Evolutionary conservation across 2,888 invertebrate species (phyloP), one percentile per base, ranked within the genome.

Genomic region (Microctonus hyperodae): DNA sequence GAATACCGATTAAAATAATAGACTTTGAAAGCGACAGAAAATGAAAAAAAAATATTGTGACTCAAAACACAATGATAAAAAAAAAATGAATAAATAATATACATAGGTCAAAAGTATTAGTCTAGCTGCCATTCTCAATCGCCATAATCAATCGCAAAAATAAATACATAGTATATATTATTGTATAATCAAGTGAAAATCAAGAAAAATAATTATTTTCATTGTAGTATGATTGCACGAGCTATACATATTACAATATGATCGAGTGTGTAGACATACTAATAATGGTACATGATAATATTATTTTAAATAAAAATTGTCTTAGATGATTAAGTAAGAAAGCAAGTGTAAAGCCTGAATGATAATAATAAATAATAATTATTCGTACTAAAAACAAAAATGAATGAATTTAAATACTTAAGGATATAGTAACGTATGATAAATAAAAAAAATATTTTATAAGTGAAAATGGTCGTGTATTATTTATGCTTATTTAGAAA

Each of bases 381-480:
- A 64, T 7, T n/a, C 44, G 44, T 44, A 44, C 44, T 74, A 72
- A 70, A 67, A 74, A 77, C 70, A 74, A 74, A 70, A 74, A 76
- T 5, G 70, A 73, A 74, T 80, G 78, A 76, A 78, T 75, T 68
- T 68, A 61, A 69, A 62, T 53, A 70, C 67, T 70, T 20, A 53
- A 51, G 44, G 60, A 68, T 64, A 50, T 64, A 50, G 61, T 28
- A 16, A 70, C 67, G 60, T 70, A 69, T 59, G 59, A 67, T 31
- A 70, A 65, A 72, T 65, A 73, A 76, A 79, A n/a, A 76, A 77
- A 76, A 81, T 81, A 83, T 82, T 83, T 82, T 83, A 76, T 80
- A 81, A 81, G 78, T 78, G 77, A 81, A 79, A 78, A 76, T 76
- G 76, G 78, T 79, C 73, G 74, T 83, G 79, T 80, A 81, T 75